Base-by-base conservation (phyloP, 2,888 invertebrate species). In the Lottia scabra region DNA sequence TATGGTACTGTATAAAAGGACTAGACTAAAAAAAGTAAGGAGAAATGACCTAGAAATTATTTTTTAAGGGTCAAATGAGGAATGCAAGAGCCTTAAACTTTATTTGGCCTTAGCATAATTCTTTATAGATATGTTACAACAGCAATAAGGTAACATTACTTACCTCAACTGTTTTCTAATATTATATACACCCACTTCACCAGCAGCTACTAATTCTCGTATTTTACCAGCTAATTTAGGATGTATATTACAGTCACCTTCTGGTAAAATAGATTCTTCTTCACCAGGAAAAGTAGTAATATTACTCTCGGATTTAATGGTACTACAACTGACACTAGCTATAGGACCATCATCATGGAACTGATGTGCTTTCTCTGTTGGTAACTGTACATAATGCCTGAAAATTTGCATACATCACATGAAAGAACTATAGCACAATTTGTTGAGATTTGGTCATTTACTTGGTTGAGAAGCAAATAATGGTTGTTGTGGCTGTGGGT, bases 381-480 rank as follows among this genome's bases (percentile, higher is more conserved):
- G 89, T n/a, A 89, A 77, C 83, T 89, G 89, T 5, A 89, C 84
- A 77, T 89, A 89, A 76, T 78, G 88, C 75, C 89, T 89, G 75
- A 6, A 73, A 68, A 10, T 38, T 38, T 38, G 38, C 5, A 38
- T 8, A n/a, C 5, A 10, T 38, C 38, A 8, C 38, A 38, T 38
- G 1, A 38, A 38, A 38, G 38, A 38, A 38, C 38, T 38, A 38
- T 10, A 8, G 5, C 38, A 38, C 38, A 30, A 30, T 30, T 4
- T 30, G 5, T 30, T 5, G 30, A 5, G 30, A 30, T 30, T 30
- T 30, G 30, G n/a, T n/a, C n/a, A n/a, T n/a, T n/a, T n/a, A n/a
- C n/a, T n/a, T n/a, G n/a, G n/a, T n/a, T n/a, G n/a, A n/a, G n/a
- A n/a, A n/a, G n/a, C n/a, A n/a, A n/a, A n/a, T n/a, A n/a, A n/a